phyloP scores from a whole-genome alignment of 2,113 vertebrate genomes.

The Cynocephalus volans region DNA sequence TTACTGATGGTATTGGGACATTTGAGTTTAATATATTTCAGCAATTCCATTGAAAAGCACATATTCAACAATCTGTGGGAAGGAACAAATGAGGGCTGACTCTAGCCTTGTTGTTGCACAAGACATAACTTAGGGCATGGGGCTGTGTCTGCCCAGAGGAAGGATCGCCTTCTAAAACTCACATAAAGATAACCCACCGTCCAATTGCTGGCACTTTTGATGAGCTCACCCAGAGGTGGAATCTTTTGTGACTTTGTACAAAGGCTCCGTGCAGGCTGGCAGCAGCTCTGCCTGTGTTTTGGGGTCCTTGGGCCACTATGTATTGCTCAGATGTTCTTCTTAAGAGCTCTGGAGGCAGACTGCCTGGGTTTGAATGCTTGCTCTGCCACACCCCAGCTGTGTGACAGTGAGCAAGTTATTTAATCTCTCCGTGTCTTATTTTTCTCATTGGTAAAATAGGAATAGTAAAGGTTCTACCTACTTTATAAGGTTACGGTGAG shows the following conservation, averaged over 20 bases:
- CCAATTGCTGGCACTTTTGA: background rate
- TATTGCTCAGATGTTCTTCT: background rate
- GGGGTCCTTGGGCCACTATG: background rate
- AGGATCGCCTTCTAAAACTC: background rate
- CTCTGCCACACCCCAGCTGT: background rate
- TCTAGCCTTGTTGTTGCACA: background rate
- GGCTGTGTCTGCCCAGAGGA: background rate
- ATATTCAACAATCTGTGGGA: background rate
- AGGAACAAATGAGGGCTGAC: background rate
- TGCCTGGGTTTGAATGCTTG: background rate
- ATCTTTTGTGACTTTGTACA: background rate
- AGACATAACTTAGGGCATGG: background rate
- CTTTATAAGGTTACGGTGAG: slow-evolving; percentile 54
- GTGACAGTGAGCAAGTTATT: background rate
- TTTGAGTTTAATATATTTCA: background rate
- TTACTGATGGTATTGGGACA: background rate
- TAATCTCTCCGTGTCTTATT: slow-evolving; percentile 23
- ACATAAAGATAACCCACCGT: background rate
- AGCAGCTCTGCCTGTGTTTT: background rate
- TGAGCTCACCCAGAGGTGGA: background rate
- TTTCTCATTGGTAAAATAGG: slow-evolving; percentile 51
- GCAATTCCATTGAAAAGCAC: slow-evolving; percentile 15
- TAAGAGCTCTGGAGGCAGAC: background rate
- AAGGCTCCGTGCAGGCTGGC: background rate
- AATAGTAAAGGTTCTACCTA: slow-evolving; percentile 24